A percentile compares a stretch with the other conserved stretches of the same genome.
Evolutionary conservation across 2,888 invertebrate species (phyloP).

Genomic region (Thereva unica): DNA sequence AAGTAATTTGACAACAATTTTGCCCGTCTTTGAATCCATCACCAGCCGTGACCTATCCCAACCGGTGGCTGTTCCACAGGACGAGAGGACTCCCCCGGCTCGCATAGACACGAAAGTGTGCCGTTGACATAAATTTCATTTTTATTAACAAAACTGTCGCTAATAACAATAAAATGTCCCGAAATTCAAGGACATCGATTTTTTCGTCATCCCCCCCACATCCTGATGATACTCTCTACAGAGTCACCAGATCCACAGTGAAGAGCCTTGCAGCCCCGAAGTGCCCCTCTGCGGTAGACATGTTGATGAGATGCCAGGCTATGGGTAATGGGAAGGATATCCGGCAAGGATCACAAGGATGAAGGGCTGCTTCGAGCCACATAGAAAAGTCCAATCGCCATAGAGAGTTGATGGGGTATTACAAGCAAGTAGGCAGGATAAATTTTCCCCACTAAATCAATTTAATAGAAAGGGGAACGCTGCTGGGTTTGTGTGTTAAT

Average conservation of each 20-base stretch:
- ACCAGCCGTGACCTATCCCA: slow-evolving; percentile 29
- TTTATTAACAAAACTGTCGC: slow-evolving; percentile 48
- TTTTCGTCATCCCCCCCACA: slow-evolving; percentile 34
- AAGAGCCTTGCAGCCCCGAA: slow-evolving; percentile 10
- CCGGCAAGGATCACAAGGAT: slow-evolving; percentile 13
- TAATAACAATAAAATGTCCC: slow-evolving; percentile 48
- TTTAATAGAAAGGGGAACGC: slow-evolving; percentile 23
- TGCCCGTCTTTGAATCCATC: slow-evolving; percentile 11
- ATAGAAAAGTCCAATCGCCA: slow-evolving; percentile 34
- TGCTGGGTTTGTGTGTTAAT: slow-evolving; percentile 29
- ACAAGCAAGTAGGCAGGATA: slow-evolving; percentile 41
- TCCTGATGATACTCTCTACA: too few relatives aligned
- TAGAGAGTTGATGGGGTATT: slow-evolving; percentile 18
- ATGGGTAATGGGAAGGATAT: slow-evolving; percentile 28
- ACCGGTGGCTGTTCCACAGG: slow-evolving; percentile 8
- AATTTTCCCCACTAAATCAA: slow-evolving; percentile 40
- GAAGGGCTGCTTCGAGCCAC: slow-evolving; percentile 12
- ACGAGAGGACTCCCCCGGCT: slow-evolving; percentile 3
- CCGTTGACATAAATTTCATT: slow-evolving; percentile 48
- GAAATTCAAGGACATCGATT: slow-evolving; percentile 48
- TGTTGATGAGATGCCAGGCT: slow-evolving; percentile 30
- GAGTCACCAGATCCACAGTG: not conserved
- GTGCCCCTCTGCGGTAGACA: slow-evolving; percentile 32
- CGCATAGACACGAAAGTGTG: slow-evolving; percentile 41
- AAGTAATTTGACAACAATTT: slow-evolving; percentile 14